phyloP scores from a whole-genome alignment of 2,888 invertebrate genomes.

The Masnerella sp. region DNA sequence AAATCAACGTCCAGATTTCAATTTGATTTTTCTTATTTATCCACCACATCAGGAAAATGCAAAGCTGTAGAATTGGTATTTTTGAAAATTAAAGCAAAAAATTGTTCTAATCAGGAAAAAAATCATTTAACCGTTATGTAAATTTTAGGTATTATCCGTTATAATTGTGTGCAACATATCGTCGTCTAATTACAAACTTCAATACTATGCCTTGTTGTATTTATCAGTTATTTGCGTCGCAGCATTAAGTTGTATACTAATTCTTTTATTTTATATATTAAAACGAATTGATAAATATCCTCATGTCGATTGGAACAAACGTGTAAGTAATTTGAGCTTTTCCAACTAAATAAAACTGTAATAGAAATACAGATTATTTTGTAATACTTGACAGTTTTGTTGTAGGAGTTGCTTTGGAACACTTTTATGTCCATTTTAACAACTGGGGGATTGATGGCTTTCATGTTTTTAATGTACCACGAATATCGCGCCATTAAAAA shows the following conservation, averaged over 20 bases:
- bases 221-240: not conserved
- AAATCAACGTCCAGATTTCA: not conserved
- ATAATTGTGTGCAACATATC: not conserved
- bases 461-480: not conserved
- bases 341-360: not conserved
- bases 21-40: not conserved
- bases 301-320: not conserved
- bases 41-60: slow-evolving; percentile 9
- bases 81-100: too few relatives aligned
- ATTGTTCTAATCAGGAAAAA: too few relatives aligned
- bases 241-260: not conserved
- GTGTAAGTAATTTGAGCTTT: not conserved
- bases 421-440: not conserved
- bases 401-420: not conserved
- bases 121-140: too few relatives aligned
- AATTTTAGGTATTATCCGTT: not conserved
- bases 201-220: not conserved
- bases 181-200: not conserved
- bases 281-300: slow-evolving; percentile 1
- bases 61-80: slow-evolving; percentile 6
- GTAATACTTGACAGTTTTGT: not conserved
- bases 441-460: not conserved
- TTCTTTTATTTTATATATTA: not conserved
- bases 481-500: not conserved
- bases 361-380: not conserved